Percentiles rank a stretch among this genome's conserved stretches.
phyloP scores from a whole-genome alignment of 2,888 invertebrate species.

The Bimastos eiseni region DNA sequence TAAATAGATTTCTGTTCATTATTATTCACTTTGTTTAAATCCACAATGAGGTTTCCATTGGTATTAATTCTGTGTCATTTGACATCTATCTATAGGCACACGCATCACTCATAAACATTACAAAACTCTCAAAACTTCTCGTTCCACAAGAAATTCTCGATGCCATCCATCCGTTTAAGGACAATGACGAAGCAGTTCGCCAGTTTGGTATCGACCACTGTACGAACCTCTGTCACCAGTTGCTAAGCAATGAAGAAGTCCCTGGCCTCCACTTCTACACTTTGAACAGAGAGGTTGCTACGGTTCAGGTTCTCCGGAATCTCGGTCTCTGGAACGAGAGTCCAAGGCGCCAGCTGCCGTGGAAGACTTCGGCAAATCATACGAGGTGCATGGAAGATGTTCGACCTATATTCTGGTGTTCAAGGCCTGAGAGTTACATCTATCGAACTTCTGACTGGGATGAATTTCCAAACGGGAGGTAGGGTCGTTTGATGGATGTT shows the following conservation, averaged over 20 bases:
- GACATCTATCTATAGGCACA: constrained; percentile 64
- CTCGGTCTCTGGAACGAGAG: constrained; percentile 66
- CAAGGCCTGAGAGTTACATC: constrained; percentile 66
- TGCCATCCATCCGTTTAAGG: constrained; percentile 67
- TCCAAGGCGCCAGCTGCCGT: constrained; percentile 65
- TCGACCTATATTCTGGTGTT: constrained; percentile 68
- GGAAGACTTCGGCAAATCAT: constrained; percentile 65
- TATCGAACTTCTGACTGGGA: constrained; percentile 68
- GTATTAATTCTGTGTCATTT: neutral
- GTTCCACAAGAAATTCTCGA: constrained; percentile 70
- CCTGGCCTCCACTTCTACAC: constrained; percentile 70
- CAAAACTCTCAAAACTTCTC: constrained; percentile 71
- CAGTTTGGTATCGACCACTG: constrained; percentile 69
- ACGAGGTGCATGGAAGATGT: constrained; percentile 65
- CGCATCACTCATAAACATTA: constrained; percentile 68
- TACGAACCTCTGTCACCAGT: constrained; percentile 65
- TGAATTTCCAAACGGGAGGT: constrained; percentile 68
- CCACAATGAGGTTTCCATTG: neutral
- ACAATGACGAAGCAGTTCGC: constrained; percentile 68
- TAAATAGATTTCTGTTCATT: neutral
- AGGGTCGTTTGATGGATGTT: neutral
- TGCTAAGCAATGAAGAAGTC: constrained; percentile 64
- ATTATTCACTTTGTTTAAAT: neutral
- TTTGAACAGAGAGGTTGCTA: constrained; percentile 66
- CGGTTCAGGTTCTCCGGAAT: constrained; percentile 64